Conservation (phyloP, 2,113 vertebrate species). For the Ageneiosus marmoratus region DNA sequence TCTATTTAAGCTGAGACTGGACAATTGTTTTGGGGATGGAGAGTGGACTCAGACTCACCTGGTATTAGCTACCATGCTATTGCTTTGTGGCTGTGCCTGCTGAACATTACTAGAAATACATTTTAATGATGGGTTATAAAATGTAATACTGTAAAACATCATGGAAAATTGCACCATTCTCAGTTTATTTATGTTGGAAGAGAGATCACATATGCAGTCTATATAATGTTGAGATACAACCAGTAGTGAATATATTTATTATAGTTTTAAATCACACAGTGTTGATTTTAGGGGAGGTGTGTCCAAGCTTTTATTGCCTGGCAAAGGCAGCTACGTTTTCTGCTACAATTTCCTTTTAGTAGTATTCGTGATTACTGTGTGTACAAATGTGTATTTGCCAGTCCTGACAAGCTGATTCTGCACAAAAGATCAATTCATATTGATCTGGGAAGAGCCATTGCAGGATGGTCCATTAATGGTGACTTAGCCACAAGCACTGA, state of each 20-base stretch:
- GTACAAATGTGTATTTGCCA: no score
- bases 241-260: no score
- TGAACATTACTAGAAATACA: background rate
- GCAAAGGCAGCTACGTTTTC: background rate
- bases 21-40: background rate
- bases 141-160: background rate
- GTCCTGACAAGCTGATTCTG: conserved; percentile 23
- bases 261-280: background rate
- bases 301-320: background rate
- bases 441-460: background rate
- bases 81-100: background rate
- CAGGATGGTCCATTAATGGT: background rate
- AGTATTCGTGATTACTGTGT: no score
- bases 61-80: background rate
- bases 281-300: background rate
- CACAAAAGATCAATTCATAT: background rate
- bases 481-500: no score
- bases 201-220: background rate
- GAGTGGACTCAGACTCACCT: background rate
- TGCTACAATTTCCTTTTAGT: background rate
- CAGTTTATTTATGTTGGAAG: background rate
- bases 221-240: background rate
- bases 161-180: background rate
- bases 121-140: background rate
- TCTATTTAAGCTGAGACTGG: background rate